Evolutionary conservation across 1,140 invertebrate genomes (phyloP), one percentile per base, ranked within the genome.

Genomic region (Brachionus manjavacas): DNA sequence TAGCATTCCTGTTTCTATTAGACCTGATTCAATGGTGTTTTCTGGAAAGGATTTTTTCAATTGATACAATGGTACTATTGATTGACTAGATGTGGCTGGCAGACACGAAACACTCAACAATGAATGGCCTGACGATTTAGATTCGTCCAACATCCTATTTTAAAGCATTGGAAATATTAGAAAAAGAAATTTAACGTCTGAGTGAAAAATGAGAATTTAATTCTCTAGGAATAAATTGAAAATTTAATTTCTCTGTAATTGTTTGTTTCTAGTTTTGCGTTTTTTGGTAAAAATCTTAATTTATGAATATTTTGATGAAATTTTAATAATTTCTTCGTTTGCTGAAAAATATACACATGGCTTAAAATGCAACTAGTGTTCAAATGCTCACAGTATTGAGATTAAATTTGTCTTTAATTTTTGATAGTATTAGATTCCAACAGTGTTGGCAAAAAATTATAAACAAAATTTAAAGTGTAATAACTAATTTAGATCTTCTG

Each of bases 11-110:
- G 72, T 3, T 11, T 76, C 43, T 7, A 49, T 25, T 12, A 49
- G 11, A 25, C 16, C 9, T 49, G 43, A 11, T 8, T 49, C 39
- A 20, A 49, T 25, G 11, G 6, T 25, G 25, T n/a, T 31, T 12
- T 76, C 72, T 25, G 72, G 1, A 76, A 25, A 23, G 0, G 72
- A 76, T 49, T 76, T 46, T 28, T 76, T 46, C 1, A 76, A 43
- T n/a, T 76, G 72, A 23, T 76, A 76, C 4, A 76, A 23, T 1
- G 72, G 72, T 6, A 76, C 46, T 49, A 76, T 25, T 12, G 72
- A 49, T 49, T 76, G 72, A 72, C 52, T 60, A 60, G 52, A 60
- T 60, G 52, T 60, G 52, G 52, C 52, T 60, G 52, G 16, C n/a
- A 60, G n/a, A 20, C 52, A 16, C 2, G 52, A 60, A 20, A 60